These are phyloP conservation scores for Tetramorium simillimum DNA, from an alignment of 1,140 invertebrate genomes.

Conservation along the genomic window DNA sequence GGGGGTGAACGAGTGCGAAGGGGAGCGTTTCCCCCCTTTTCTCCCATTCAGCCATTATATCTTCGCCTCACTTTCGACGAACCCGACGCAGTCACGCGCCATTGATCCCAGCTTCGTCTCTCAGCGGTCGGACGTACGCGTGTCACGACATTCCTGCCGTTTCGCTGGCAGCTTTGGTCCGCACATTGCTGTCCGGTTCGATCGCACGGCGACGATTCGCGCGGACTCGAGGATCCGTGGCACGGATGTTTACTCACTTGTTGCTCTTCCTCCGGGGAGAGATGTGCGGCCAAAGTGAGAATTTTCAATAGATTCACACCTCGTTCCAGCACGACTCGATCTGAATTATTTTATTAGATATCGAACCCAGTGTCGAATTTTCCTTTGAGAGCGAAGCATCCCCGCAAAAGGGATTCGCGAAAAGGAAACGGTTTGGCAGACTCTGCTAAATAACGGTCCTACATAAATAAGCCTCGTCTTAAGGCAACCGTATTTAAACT, in stretches of 20 bases:
- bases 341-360: slow-evolving; percentile 35
- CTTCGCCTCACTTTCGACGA: slow-evolving; percentile 66
- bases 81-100: slow-evolving; percentile 65
- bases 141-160: slow-evolving; percentile 65
- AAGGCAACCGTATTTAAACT: background rate
- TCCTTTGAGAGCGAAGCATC: background rate
- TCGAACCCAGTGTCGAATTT: slow-evolving; percentile 6
- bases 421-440: background rate
- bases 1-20: slow-evolving; percentile 46
- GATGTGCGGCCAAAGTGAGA: background rate
- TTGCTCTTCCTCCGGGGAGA: slow-evolving; percentile 39
- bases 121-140: slow-evolving; percentile 39
- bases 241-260: slow-evolving; percentile 56
- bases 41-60: slow-evolving; percentile 66
- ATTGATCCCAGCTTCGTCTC: slow-evolving; percentile 58
- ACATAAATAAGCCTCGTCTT: background rate
- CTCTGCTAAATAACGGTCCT: background rate
- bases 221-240: slow-evolving; percentile 40
- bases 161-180: slow-evolving; percentile 26
- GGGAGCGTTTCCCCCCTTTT: slow-evolving; percentile 49
- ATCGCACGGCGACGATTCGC: slow-evolving; percentile 35
- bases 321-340: background rate
- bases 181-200: slow-evolving; percentile 38
- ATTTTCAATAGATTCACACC: slow-evolving; percentile 41
- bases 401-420: background rate